Evolutionary conservation across 1,140 invertebrate genomes (phyloP), one percentile per base, ranked within the genome.

Genomic region (Calephelis nemesis): DNA sequence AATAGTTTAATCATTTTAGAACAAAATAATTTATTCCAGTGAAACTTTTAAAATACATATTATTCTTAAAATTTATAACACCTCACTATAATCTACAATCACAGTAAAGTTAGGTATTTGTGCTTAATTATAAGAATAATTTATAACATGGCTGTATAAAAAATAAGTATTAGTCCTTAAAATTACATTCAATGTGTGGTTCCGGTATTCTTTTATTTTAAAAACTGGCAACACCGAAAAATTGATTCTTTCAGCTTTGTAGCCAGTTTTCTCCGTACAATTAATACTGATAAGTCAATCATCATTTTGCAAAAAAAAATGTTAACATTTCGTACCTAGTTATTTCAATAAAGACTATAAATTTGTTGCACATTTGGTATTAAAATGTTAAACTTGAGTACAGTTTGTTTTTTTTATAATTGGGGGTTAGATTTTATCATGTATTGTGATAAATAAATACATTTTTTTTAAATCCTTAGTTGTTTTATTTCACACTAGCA

Each of bases 401-500:
- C 54, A 60, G 52, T 58, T 60, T 40, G 30, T 60, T 60, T 60
- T 60, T 60, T 60, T 40, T 40, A 60, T 12, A n/a, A 39, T 39
- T 19, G 54, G 19, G 12, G 30, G 54, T 60, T 60, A 39, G 11
- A 60, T 58, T 58, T 60, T 40, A 60, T 60, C 54, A 60, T 60
- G 30, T 60, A 60, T 12, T n/a, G 54, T 60, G 54, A 60, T 60
- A 47, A 64, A 64, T 30, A 64, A 64, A 49, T 64, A 64, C 42
- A 48, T 48, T 47, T 64, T 42, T 10, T 66, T 13, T 47, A 58
- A 19, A 47, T 58, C 54, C 45, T 45, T 15, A 42, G 15, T 52
- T 65, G 48, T 39, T 65, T 10, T 42, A 45, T 52, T 13, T 40
- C 10, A 50, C 30, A 30, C 3, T 19, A 0, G 15, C 15, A 19